These are phyloP conservation scores for Drosophila borborema DNA, from an alignment of 2,888 invertebrate genomes.

Conservation along the genomic window DNA sequence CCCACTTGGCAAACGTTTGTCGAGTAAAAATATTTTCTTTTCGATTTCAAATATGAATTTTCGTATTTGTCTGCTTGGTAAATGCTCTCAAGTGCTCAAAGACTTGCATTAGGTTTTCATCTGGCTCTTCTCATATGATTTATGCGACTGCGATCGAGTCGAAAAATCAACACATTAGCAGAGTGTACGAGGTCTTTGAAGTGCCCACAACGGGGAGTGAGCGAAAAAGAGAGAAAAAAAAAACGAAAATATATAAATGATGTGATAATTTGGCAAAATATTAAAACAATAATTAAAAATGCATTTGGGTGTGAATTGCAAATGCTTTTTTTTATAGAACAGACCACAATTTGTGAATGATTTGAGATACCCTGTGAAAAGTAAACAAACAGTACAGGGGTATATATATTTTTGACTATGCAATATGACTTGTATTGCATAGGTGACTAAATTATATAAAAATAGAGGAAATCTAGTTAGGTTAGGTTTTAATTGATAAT, in stretches of 20 bases:
- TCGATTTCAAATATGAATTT: slow-evolving; percentile 54
- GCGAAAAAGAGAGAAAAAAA: not conserved
- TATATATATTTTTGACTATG: not conserved
- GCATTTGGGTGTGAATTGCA: slow-evolving; percentile 74
- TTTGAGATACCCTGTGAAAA: slow-evolving; percentile 14
- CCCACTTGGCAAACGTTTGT: slow-evolving; percentile 71
- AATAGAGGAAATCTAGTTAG: not conserved
- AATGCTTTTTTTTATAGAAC: slow-evolving; percentile 22
- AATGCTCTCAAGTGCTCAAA: slow-evolving; percentile 46
- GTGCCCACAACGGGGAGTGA: slow-evolving; percentile 41
- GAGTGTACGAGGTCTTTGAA: slow-evolving; percentile 56
- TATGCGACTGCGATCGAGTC: slow-evolving; percentile 64
- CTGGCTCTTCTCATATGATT: slow-evolving; percentile 63
- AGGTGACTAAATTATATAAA: no score
- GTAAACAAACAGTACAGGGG: not conserved
- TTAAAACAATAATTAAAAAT: slow-evolving; percentile 74
- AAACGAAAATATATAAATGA: slow-evolving; percentile 52
- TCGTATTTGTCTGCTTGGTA: slow-evolving; percentile 49
- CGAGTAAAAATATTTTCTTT: slow-evolving; percentile 74
- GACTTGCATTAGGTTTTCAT: slow-evolving; percentile 27
- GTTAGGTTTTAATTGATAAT: not conserved
- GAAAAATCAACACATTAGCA: slow-evolving; percentile 60
- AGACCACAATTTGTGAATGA: not conserved
- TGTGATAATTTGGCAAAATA: slow-evolving; percentile 78
- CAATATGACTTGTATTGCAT: not conserved